phyloP scores from a whole-genome alignment of 2,888 invertebrate genomes.

The Trilocha varians region DNA sequence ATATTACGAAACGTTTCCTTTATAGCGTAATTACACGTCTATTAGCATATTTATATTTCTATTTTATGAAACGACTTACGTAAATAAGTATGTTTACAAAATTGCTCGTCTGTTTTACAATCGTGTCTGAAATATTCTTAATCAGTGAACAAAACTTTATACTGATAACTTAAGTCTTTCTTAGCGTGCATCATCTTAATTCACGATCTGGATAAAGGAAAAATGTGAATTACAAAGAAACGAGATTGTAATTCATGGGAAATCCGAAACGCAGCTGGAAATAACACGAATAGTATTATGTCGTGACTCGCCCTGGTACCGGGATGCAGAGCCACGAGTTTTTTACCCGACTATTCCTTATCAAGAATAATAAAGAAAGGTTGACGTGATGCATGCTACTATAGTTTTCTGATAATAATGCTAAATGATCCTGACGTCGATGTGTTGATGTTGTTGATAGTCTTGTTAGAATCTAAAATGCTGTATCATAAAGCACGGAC shows the following conservation, averaged over 20 bases:
- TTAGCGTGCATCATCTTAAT: too few species aligned
- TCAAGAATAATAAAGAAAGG: background rate
- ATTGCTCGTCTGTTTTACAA: too few species aligned
- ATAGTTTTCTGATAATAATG: background rate
- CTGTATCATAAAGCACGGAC: too few species aligned
- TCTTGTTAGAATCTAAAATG: too few species aligned
- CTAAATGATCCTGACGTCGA: too few species aligned
- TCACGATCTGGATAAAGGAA: too few species aligned
- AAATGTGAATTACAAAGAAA: background rate
- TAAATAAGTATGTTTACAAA: background rate
- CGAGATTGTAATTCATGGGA: constrained; percentile 9
- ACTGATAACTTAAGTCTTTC: too few species aligned
- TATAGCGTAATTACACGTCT: background rate
- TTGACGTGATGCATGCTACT: background rate
- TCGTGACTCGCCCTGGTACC: constrained; percentile 27
- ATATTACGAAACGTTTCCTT: background rate
- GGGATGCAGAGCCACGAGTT: background rate
- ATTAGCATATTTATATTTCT: background rate
- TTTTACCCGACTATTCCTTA: background rate
- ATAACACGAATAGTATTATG: constrained; percentile 33
- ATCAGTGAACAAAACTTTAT: too few species aligned
- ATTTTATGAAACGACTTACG: background rate
- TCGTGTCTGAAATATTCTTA: too few species aligned
- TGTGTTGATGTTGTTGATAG: too few species aligned
- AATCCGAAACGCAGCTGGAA: constrained; percentile 32